A percentile compares a stretch with the other conserved stretches of the same genome.
Conservation (phyloP, 2,113 vertebrate species). For the Proteles cristata region DNA sequence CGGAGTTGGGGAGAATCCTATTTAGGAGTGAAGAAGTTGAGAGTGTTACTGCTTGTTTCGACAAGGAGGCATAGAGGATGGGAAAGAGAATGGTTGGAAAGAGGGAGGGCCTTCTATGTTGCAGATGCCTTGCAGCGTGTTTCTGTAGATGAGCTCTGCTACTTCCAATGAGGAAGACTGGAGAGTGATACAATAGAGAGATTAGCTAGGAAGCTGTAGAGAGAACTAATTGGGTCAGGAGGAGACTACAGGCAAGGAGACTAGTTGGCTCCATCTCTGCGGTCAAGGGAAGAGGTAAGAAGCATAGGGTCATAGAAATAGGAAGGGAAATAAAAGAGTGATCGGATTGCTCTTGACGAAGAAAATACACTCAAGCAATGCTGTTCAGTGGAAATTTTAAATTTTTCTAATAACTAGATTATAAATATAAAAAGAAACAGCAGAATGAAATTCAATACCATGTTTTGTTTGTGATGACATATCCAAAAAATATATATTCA, state of each 20-base stretch:
- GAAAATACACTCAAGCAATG: not conserved
- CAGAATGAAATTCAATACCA: not conserved
- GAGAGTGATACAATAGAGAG: not conserved
- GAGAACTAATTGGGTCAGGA: not conserved
- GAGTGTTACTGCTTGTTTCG: not conserved
- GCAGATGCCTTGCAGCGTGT: rapidly evolving
- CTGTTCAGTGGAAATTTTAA: not conserved
- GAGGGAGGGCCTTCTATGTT: not conserved
- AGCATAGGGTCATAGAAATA: not conserved
- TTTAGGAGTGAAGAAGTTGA: not conserved
- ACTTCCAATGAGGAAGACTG: not conserved
- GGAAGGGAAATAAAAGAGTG: not conserved
- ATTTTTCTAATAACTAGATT: not conserved
- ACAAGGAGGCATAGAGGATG: not conserved
- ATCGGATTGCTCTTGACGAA: not conserved
- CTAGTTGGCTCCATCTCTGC: not conserved
- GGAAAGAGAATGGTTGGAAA: not conserved
- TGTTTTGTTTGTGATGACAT: not conserved
- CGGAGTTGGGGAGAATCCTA: not conserved
- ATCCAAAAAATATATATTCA: not conserved
- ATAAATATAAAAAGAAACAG: not conserved
- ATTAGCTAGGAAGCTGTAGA: too few species aligned
- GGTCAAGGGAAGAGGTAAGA: not conserved
- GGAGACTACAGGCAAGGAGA: too few species aligned
- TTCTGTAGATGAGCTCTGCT: not conserved